Evolutionary conservation across 2,888 invertebrate species (phyloP).

Genomic region (Tanypteryx hageni): DNA sequence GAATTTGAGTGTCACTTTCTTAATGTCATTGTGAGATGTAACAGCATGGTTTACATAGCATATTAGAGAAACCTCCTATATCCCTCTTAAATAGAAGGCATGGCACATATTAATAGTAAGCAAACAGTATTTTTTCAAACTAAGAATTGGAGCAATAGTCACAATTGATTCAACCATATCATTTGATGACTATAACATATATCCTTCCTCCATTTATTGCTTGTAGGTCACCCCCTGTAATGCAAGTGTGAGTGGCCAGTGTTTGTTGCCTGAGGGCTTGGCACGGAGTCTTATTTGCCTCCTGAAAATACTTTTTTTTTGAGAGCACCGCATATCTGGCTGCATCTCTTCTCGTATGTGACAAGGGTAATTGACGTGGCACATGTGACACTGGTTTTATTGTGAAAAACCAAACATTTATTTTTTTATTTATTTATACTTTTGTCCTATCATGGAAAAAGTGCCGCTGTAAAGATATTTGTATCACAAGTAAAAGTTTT

Average conservation of each 20-base stretch:
- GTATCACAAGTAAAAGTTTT: too few relatives aligned
- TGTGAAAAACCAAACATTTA: too few relatives aligned
- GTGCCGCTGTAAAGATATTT: too few relatives aligned
- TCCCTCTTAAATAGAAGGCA: neutral
- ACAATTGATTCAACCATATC: neutral
- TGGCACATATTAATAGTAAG: neutral
- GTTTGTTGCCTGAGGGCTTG: constrained; percentile 34
- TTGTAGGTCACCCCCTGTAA: constrained; percentile 57
- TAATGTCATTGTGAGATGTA: neutral
- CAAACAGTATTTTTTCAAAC: too few relatives aligned
- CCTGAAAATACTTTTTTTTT: neutral
- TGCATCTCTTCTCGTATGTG: too few relatives aligned
- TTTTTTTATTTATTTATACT: too few relatives aligned
- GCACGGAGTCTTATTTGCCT: constrained; percentile 29
- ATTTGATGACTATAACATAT: constrained; percentile 3
- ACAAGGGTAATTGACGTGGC: too few relatives aligned
- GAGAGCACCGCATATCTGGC: too few relatives aligned
- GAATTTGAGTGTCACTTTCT: neutral
- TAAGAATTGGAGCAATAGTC: neutral
- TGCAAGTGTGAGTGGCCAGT: constrained; percentile 49
- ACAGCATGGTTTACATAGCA: neutral
- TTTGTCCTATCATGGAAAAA: too few relatives aligned
- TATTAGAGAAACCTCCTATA: neutral
- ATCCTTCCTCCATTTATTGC: constrained; percentile 31
- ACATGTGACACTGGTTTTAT: too few relatives aligned